Conservation (phyloP, 1,140 invertebrate species). For the Ericerus pela region DNA sequence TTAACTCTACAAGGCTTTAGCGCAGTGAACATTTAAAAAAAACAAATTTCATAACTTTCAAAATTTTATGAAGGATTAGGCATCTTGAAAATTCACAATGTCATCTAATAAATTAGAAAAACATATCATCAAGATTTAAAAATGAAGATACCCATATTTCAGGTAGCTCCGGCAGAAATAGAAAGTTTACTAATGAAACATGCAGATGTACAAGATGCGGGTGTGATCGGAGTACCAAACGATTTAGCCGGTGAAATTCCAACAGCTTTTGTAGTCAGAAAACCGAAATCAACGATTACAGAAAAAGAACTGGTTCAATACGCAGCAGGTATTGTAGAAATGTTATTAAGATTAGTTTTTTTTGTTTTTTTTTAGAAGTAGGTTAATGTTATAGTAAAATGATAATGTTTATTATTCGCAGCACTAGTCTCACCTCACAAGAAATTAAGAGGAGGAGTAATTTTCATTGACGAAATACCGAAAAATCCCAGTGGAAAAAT, state of each 20-base stretch:
- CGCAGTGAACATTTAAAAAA: too few relatives aligned
- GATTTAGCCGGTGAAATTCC: conserved; percentile 46
- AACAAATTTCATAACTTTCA: too few relatives aligned
- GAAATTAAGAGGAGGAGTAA: conserved; percentile 44
- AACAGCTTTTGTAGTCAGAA: conserved; percentile 40
- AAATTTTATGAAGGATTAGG: too few relatives aligned
- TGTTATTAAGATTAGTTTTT: too few relatives aligned
- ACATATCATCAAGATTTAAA: too few relatives aligned
- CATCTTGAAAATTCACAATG: too few relatives aligned
- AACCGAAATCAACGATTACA: conserved; percentile 29
- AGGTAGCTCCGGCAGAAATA: conserved; percentile 48
- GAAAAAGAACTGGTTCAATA: conserved; percentile 39
- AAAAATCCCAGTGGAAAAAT: conserved; percentile 63
- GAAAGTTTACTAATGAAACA: conserved; percentile 51
- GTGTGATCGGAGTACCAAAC: conserved; percentile 54
- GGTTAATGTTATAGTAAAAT: too few relatives aligned
- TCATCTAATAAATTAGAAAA: too few relatives aligned
- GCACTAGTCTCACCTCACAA: conserved; percentile 50
- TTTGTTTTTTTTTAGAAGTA: too few relatives aligned
- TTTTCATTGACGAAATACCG: conserved; percentile 51
- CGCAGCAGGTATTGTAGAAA: conserved; percentile 36
- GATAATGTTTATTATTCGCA: conserved; percentile 7
- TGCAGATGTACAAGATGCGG: conserved; percentile 47
- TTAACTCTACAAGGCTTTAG: too few relatives aligned
- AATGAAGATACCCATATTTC: conserved; percentile 17